phyloP scores from a whole-genome alignment of 2,113 vertebrate species.

The Emydocephalus ijimae region DNA sequence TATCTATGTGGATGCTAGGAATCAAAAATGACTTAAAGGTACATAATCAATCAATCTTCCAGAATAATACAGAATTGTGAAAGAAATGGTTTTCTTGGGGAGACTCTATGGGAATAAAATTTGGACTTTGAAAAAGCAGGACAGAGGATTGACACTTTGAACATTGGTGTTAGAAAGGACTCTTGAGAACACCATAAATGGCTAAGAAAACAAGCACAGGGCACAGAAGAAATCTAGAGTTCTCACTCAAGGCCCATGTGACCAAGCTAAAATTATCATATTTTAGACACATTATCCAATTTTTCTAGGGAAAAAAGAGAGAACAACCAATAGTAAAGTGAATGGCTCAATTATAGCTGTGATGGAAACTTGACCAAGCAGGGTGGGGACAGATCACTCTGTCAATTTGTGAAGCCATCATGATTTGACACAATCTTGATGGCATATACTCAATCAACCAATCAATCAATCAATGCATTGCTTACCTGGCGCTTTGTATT shows the following conservation, averaged over 20 bases:
- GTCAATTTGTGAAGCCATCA: not conserved
- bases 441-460: not conserved
- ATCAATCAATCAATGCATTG: not conserved
- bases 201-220: not conserved
- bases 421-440: not conserved
- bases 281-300: not conserved
- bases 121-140: not conserved
- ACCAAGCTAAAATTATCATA: not conserved
- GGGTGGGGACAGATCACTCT: not conserved
- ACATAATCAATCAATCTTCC: not conserved
- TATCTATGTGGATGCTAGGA: not conserved
- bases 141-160: not conserved
- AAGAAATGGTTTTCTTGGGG: not conserved
- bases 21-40: not conserved
- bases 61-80: not conserved
- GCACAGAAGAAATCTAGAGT: not conserved
- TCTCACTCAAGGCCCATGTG: not conserved
- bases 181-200: not conserved
- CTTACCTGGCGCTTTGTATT: conserved; percentile 62
- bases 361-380: not conserved
- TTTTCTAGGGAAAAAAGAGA: not conserved
- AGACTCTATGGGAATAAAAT: not conserved
- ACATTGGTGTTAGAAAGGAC: not conserved
- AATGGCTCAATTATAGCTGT: not conserved
- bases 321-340: not conserved